Percentiles rank a stretch among this genome's conserved stretches.
Evolutionary conservation across 2,888 invertebrate species (phyloP).

Genomic region (Morinoia aosen): DNA sequence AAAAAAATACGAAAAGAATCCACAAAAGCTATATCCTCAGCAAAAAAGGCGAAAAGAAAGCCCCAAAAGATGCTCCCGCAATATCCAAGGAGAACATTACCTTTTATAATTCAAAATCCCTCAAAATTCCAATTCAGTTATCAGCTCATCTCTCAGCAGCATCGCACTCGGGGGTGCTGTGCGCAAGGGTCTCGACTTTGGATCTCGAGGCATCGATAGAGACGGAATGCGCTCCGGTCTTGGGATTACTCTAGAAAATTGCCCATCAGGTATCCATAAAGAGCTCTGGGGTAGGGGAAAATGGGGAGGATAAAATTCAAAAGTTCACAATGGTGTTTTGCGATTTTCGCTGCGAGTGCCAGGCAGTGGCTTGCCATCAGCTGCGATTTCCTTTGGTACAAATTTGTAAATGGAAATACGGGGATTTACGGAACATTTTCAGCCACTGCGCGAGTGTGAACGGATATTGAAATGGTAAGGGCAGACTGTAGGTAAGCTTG

Average conservation of each 20-base stretch:
- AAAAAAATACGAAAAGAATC: too few species aligned
- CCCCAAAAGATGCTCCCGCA: background rate
- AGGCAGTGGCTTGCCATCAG: conserved; percentile 1
- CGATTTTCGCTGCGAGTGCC: background rate
- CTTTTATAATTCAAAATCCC: background rate
- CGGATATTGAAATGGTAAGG: background rate
- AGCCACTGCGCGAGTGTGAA: background rate
- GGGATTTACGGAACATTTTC: background rate
- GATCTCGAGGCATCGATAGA: background rate
- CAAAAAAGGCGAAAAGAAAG: background rate
- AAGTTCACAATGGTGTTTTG: conserved; percentile 17
- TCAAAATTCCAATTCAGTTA: background rate
- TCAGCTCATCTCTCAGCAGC: background rate
- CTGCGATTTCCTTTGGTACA: background rate
- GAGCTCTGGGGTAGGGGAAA: conserved; percentile 12
- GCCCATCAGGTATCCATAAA: conserved; percentile 34
- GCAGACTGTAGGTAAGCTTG: background rate
- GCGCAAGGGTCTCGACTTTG: background rate
- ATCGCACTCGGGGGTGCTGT: background rate
- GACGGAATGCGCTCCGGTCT: background rate
- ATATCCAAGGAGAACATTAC: background rate
- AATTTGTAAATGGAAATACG: conserved; percentile 17
- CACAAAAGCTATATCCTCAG: background rate
- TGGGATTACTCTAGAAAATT: conserved; percentile 31
- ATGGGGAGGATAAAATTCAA: background rate